Conservation (phyloP, 2,888 invertebrate species). For the Parnassius mnemosyne region DNA sequence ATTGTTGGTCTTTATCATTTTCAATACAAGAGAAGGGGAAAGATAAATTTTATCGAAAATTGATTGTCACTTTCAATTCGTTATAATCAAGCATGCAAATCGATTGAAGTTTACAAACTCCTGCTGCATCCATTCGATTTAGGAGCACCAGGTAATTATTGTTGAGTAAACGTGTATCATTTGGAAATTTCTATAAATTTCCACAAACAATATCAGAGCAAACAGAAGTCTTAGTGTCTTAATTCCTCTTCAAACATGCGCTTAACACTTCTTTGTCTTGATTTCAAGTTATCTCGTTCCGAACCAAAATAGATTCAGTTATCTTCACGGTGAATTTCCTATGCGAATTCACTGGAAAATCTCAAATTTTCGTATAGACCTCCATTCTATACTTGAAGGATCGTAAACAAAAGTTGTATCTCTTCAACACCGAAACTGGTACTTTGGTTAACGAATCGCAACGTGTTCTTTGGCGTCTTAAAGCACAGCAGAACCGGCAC, state of each 20-base stretch:
- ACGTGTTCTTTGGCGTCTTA: slow-evolving; percentile 57
- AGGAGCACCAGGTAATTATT: neutral
- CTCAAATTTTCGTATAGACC: slow-evolving; percentile 23
- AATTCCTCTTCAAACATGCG: slow-evolving; percentile 46
- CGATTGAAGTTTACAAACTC: slow-evolving; percentile 8
- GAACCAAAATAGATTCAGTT: slow-evolving; percentile 29
- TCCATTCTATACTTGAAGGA: slow-evolving; percentile 65
- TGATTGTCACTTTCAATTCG: neutral
- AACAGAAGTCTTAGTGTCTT: slow-evolving; percentile 26
- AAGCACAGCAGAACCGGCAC: slow-evolving; percentile 62
- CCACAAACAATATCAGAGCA: slow-evolving; percentile 33
- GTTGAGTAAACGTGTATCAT: slow-evolving; percentile 19
- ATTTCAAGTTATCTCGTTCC: slow-evolving; percentile 37
- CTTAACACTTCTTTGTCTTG: slow-evolving; percentile 43
- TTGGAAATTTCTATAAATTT: slow-evolving; percentile 45
- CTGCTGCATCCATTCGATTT: slow-evolving; percentile 1
- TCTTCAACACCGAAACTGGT: slow-evolving; percentile 61
- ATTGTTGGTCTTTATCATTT: slow-evolving; percentile 23
- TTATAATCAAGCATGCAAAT: neutral
- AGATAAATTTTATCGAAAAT: slow-evolving; percentile 17
- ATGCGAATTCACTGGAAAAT: slow-evolving; percentile 7
- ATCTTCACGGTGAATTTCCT: slow-evolving; percentile 13
- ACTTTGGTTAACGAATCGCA: slow-evolving; percentile 68
- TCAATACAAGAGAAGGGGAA: slow-evolving; percentile 16
- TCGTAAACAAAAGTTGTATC: slow-evolving; percentile 72